These are phyloP conservation scores for Ennomos fuscantarius DNA, from an alignment of 2,888 invertebrate species.

Conservation along the genomic window DNA sequence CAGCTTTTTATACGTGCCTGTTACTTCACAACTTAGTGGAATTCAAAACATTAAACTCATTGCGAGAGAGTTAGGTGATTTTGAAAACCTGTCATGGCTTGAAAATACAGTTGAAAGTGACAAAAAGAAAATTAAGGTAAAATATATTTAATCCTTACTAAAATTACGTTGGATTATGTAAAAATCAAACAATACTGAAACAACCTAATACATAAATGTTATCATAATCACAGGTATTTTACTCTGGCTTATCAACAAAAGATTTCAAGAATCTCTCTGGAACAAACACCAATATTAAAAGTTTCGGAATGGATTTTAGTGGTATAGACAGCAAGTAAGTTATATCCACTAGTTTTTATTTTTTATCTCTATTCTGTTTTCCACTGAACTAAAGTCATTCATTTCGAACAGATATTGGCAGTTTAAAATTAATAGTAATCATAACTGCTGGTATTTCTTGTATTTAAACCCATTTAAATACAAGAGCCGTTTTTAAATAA, in stretches of 20 bases:
- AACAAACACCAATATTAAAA: neutral
- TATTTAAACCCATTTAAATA: too few species aligned
- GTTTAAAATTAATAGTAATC: too few species aligned
- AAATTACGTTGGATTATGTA: too few species aligned
- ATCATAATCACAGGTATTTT: slow-evolving; percentile 6
- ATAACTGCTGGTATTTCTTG: too few species aligned
- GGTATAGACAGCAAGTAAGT: slow-evolving; percentile 26
- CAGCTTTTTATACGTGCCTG: neutral
- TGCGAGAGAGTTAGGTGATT: neutral
- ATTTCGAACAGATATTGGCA: too few species aligned
- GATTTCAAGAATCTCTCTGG: neutral
- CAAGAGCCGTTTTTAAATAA: too few species aligned
- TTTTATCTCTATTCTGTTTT: too few species aligned
- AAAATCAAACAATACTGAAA: too few species aligned
- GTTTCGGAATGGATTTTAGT: slow-evolving; percentile 31
- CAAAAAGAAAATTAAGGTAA: slow-evolving; percentile 8
- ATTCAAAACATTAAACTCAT: neutral
- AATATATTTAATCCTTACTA: too few species aligned
- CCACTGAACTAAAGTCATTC: too few species aligned
- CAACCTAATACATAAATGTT: too few species aligned
- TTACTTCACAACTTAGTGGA: neutral
- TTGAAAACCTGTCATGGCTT: slow-evolving; percentile 13
- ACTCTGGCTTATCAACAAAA: slow-evolving; percentile 15
- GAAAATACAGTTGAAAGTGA: neutral
- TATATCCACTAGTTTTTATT: too few species aligned